Base-by-base conservation (phyloP, 30 jellyfish, hydroid and myxozoan species). In the Chironex yamaguchii region DNA sequence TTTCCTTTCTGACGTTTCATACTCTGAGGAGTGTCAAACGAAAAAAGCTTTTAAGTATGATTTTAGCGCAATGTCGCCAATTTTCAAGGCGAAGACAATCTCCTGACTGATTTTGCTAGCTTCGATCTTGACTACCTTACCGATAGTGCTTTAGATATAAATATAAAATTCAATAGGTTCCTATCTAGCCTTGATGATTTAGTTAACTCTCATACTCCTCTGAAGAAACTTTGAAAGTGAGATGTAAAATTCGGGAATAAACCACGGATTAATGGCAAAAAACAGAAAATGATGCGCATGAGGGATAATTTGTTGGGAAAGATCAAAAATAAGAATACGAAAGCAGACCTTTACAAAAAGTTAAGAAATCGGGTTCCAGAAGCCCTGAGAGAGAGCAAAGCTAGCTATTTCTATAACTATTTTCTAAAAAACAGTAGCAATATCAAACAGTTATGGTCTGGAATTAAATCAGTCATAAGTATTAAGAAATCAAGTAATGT, bases 371-470 rank as follows among this genome's bases (percentile, higher is more conserved):
- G 64, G 81, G 91, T 80, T 0, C 3, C 83, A 49, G 83, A 23
- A 2, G 23, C 91, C 83, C 48, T 80, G 75, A 67, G 29, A 4
- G 79, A 82, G 54, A 82, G 92, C 54, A 82, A 82, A 50, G 86
- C 92, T 53, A 49, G 52, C 86, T 82, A 82, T 53, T 82, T 34
- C 51, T 82, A 67, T 33, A 82, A 49, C 71, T 82, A 82, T 80
- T 82, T 82, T 67, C 92, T 67, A 53, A 67, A 82, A 58, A 82
- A 82, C 29, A 82, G 92, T 53, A 50, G 32, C 84, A 82, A 82
- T 71, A 82, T 82, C 86, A 82, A 82, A 31, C 92, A 84, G 54
- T 42, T 84, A 32, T 84, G 94, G 94, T 84, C 88, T 31, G 94
- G 94, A 69, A 84, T 84, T 34, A 84, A 70, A 84, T 70, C 88